These are phyloP conservation scores for Erynnis tages DNA, from an alignment of 2,888 invertebrate genomes.

Conservation along the genomic window DNA sequence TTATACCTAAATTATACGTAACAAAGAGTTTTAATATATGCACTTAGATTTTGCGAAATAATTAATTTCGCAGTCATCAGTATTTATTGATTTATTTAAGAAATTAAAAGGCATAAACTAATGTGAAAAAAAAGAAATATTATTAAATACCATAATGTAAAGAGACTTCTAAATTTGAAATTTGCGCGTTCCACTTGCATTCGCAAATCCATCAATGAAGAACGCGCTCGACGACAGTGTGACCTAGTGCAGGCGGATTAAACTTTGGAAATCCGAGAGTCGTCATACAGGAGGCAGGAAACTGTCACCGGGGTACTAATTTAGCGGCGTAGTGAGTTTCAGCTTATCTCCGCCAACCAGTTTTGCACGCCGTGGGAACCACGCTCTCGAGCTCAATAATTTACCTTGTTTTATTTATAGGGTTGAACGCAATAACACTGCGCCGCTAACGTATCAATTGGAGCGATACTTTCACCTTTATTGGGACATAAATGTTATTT, in stretches of 20 bases:
- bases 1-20: too few relatives aligned
- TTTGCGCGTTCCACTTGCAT: neutral
- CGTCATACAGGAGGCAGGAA: constrained; percentile 61
- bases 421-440: constrained; percentile 47
- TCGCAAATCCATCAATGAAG: constrained; percentile 7
- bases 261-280: constrained; percentile 43
- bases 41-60: too few relatives aligned
- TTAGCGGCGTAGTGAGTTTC: constrained; percentile 68
- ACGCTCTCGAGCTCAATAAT: constrained; percentile 68
- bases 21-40: too few relatives aligned
- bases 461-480: constrained; percentile 39
- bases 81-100: too few relatives aligned
- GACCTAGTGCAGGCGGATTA: constrained; percentile 29
- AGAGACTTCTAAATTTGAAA: too few relatives aligned
- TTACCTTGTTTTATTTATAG: constrained; percentile 69
- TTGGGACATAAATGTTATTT: constrained; percentile 19
- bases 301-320: constrained; percentile 74
- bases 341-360: constrained; percentile 73
- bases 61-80: too few relatives aligned
- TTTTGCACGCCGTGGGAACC: constrained; percentile 78
- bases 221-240: neutral
- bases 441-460: constrained; percentile 34
- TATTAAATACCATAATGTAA: too few relatives aligned
- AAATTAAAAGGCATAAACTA: too few relatives aligned
- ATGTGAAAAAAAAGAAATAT: too few relatives aligned